Evolutionary conservation across 2,113 vertebrate genomes (phyloP).

Genomic region (Nansenia antarctica): DNA sequence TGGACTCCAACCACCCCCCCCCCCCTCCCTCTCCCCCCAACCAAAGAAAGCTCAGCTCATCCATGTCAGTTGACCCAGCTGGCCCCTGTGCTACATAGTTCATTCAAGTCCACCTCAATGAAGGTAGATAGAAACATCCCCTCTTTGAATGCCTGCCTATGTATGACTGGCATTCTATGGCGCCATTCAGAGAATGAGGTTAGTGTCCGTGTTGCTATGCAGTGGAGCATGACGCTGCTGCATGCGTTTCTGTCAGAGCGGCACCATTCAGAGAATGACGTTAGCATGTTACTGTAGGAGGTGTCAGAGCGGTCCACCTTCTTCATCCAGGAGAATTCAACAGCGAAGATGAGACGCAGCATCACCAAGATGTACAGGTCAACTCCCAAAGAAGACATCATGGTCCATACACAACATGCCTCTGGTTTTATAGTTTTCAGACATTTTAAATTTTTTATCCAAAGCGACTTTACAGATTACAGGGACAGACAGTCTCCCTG

Average conservation of each 20-base stretch:
- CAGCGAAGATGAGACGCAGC: neutral
- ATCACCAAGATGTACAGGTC: neutral
- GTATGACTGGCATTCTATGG: neutral
- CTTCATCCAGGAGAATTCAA: neutral
- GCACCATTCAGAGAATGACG: neutral
- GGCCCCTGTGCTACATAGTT: neutral
- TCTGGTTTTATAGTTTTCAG: too few species aligned
- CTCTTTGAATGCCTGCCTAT: neutral
- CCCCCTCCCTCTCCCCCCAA: too few species aligned
- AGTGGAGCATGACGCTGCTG: neutral
- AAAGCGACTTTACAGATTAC: too few species aligned
- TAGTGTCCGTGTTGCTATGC: too few species aligned
- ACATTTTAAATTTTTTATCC: too few species aligned
- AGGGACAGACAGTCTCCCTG: too few species aligned
- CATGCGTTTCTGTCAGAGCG: neutral
- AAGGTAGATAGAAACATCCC: neutral
- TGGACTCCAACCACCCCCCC: neutral
- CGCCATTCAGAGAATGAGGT: neutral
- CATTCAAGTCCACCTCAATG: neutral
- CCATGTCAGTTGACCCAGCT: neutral
- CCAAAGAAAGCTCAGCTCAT: too few species aligned
- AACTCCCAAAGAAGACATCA: neutral
- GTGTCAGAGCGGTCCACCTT: neutral
- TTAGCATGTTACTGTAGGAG: neutral
- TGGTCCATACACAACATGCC: neutral